Percentiles rank a stretch among this genome's conserved stretches.
These are phyloP conservation scores for Pachyuromys duprasi DNA, from an alignment of 2,797 vertebrate species.

Conservation along the genomic window DNA sequence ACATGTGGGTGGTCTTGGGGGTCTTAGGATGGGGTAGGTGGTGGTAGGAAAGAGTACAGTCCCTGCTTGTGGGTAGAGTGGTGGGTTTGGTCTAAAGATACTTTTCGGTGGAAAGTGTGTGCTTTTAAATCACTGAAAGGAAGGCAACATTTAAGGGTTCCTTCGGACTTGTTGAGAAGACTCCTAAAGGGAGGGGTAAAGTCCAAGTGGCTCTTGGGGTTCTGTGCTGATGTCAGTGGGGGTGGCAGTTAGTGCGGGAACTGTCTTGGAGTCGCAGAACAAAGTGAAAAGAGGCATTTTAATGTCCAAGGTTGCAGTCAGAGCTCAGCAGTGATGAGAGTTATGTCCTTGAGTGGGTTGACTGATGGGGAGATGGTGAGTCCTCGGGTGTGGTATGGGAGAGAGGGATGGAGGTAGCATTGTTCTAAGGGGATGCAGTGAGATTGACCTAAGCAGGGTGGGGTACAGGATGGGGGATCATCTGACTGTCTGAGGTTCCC, in stretches of 20 bases:
- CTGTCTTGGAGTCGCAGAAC: conserved; percentile 43
- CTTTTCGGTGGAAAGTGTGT: conserved; percentile 50
- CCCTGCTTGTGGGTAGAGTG: conserved; percentile 14
- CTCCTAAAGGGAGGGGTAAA: neutral
- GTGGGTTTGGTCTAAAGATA: conserved; percentile 21
- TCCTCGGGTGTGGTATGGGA: conserved; percentile 72
- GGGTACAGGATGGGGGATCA: conserved; percentile 64
- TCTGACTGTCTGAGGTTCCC: conserved; percentile 65
- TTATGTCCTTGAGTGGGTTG: conserved; percentile 74
- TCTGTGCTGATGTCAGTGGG: conserved; percentile 24
- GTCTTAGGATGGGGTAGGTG: neutral
- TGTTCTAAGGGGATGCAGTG: conserved; percentile 54
- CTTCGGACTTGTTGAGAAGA: conserved; percentile 6
- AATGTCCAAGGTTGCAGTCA: conserved; percentile 31
- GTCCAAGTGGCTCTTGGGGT: conserved; percentile 18
- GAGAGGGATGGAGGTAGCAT: conserved; percentile 2
- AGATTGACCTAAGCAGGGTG: conserved; percentile 52
- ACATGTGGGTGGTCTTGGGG: conserved; percentile 57
- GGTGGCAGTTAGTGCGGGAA: conserved; percentile 55
- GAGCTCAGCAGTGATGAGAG: conserved; percentile 37
- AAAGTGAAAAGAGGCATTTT: conserved; percentile 61
- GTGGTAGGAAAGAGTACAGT: neutral
- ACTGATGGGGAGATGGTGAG: conserved; percentile 50
- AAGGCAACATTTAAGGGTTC: conserved; percentile 45
- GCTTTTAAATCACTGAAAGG: conserved; percentile 54